These are phyloP conservation scores for Endotricha flammealis DNA, from an alignment of 2,888 invertebrate genomes.

Conservation along the genomic window DNA sequence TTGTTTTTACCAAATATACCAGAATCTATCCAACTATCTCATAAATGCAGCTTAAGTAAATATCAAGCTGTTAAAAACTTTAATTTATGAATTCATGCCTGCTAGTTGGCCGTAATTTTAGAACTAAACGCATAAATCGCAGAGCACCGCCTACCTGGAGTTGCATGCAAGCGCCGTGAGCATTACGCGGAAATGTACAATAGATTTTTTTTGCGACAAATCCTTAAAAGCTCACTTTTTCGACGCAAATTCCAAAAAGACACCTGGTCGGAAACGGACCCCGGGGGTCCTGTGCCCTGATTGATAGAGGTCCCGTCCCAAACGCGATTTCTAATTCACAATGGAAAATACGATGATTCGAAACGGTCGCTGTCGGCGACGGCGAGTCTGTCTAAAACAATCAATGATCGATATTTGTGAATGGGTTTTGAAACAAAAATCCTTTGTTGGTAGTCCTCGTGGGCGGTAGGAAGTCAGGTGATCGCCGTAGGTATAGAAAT, in stretches of 20 bases:
- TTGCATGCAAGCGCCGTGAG: constrained; percentile 35
- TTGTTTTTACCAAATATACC: too few species aligned
- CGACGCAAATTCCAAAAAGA: constrained; percentile 72
- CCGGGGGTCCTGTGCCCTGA: constrained; percentile 66
- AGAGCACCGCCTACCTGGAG: constrained; percentile 53
- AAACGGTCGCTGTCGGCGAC: constrained; percentile 56
- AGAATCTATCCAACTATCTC: too few species aligned
- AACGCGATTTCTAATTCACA: constrained; percentile 51
- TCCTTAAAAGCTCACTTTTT: constrained; percentile 67
- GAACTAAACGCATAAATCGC: constrained; percentile 35
- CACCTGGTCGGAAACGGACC: constrained; percentile 77
- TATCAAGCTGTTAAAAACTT: too few species aligned
- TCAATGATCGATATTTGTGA: constrained; percentile 72
- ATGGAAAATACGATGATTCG: constrained; percentile 44
- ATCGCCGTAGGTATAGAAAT: constrained; percentile 40
- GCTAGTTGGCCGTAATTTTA: constrained; percentile 25
- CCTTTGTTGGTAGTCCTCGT: constrained; percentile 49
- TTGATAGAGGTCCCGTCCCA: constrained; percentile 68
- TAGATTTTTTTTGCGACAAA: constrained; percentile 55
- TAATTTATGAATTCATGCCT: constrained; percentile 14
- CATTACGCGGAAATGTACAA: constrained; percentile 71
- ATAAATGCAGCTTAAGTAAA: too few species aligned
- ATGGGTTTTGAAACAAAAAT: constrained; percentile 67
- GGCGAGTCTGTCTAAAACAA: constrained; percentile 73
- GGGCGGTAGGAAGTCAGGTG: constrained; percentile 58